Evolutionary conservation across 2,797 vertebrate species (phyloP), one percentile per base, ranked within the genome.

Genomic region (Pteropus rufus): DNA sequence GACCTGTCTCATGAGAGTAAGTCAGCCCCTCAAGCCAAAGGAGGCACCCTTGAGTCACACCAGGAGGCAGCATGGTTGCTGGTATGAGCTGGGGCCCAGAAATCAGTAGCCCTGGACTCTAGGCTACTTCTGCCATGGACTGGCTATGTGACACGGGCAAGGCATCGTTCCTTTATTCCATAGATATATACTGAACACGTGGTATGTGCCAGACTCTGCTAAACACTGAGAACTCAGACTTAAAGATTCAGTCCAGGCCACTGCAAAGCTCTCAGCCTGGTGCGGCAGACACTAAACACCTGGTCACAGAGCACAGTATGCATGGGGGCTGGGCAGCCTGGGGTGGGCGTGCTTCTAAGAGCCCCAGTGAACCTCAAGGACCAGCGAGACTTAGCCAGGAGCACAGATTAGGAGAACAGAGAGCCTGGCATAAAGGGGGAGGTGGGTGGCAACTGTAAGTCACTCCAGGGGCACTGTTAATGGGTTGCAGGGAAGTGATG

Each of bases 81-180:
- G 36, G 34, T 56, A 19, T 44, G 80, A 94, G n/a, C 81, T 77
- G 21, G 54, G 62, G 39, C 56, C 60, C 21, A 29, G 82, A 86
- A 52, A 39, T 94, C 52, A 39, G 82, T 65, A 89, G 39, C n/a
- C 18, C 23, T 58, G 49, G 21, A 60, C 31, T 54, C 29, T 23
- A 54, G 39, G 85, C 72, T 77, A 10, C 19, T 26, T 91, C 36
- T 91, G 69, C 31, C 24, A 1, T 24, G 70, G 69, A 80, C 67
- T 12, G 44, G n/a, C 93, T 69, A 16, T 39, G 31, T 23, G 23
- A 65, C 1, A 0, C 76, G 70, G 36, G n/a, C n/a, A 23, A 85
- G 75, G 2, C 36, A 15, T 79, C 34, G 5, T 60, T 70, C 19
- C 2, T 31, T 83, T 58, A 72, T 19, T 81, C 65, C 29, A 23